Conservation (phyloP, 2,113 vertebrate species). For the Seriola dumerili region DNA sequence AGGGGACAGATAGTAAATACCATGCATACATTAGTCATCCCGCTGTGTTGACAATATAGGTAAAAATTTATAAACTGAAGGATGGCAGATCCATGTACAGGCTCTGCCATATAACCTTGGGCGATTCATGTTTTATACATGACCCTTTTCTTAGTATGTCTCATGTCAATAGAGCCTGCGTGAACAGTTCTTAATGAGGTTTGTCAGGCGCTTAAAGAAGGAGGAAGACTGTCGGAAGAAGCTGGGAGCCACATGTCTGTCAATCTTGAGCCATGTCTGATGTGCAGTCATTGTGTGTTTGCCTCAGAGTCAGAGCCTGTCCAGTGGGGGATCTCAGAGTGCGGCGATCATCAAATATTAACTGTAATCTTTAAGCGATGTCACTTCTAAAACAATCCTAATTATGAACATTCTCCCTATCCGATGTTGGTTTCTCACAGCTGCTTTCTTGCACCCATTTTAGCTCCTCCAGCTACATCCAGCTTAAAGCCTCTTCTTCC, state of each 20-base stretch:
- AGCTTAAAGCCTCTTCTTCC: conserved; percentile 14
- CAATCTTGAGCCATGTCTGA: conserved; percentile 72
- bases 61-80: neutral
- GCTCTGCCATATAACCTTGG: conserved; percentile 34
- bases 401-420: conserved; percentile 23
- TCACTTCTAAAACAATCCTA: conserved; percentile 51
- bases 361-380: conserved; percentile 49
- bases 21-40: conserved; percentile 6
- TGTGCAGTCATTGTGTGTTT: conserved; percentile 77
- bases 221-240: conserved; percentile 58
- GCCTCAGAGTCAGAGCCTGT: conserved; percentile 64
- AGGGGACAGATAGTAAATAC: conserved; percentile 17
- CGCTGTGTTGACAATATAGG: conserved; percentile 10
- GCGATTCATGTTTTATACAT: conserved; percentile 68
- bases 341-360: conserved; percentile 59
- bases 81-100: conserved; percentile 16
- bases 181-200: conserved; percentile 70
- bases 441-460: conserved; percentile 26
- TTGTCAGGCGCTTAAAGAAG: conserved; percentile 67
- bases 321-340: conserved; percentile 44
- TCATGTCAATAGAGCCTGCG: conserved; percentile 51
- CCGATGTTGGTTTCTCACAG: conserved; percentile 29
- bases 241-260: conserved; percentile 77
- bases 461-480: conserved; percentile 7
- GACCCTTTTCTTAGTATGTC: conserved; percentile 43